These are phyloP conservation scores for Eriosoma lanigerum DNA, from an alignment of 1,140 invertebrate species.

Conservation along the genomic window DNA sequence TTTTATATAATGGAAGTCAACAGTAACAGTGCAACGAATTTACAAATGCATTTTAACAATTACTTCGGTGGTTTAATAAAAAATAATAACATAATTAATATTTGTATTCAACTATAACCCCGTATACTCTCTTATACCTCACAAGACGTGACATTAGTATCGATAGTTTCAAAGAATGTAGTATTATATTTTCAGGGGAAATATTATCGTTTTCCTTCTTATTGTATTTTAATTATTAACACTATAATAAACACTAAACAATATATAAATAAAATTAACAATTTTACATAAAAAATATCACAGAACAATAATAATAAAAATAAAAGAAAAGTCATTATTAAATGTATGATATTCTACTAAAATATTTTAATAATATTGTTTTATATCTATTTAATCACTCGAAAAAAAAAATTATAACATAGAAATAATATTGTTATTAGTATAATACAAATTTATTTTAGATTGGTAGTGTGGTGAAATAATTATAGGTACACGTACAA, in stretches of 20 bases:
- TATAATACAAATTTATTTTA: too few relatives aligned
- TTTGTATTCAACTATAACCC: background rate
- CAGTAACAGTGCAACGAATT: background rate
- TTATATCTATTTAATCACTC: too few relatives aligned
- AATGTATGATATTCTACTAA: too few relatives aligned
- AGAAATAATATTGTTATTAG: too few relatives aligned
- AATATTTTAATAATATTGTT: too few relatives aligned
- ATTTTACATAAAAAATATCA: slow-evolving; percentile 17
- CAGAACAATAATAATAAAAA: background rate
- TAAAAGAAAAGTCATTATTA: too few relatives aligned
- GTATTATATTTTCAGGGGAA: background rate
- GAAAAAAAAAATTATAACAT: too few relatives aligned
- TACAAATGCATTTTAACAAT: slow-evolving; percentile 1
- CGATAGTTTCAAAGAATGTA: background rate
- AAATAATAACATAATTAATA: background rate
- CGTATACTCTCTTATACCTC: background rate
- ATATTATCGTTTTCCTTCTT: too few relatives aligned
- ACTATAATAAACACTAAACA: background rate
- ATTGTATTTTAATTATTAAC: background rate
- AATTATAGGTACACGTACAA: too few relatives aligned
- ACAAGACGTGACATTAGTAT: background rate
- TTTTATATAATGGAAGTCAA: background rate
- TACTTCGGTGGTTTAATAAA: background rate
- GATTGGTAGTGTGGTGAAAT: too few relatives aligned
- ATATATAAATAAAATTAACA: background rate